Base-by-base conservation (phyloP, 2,113 vertebrate genomes). In the Heterotis niloticus region DNA sequence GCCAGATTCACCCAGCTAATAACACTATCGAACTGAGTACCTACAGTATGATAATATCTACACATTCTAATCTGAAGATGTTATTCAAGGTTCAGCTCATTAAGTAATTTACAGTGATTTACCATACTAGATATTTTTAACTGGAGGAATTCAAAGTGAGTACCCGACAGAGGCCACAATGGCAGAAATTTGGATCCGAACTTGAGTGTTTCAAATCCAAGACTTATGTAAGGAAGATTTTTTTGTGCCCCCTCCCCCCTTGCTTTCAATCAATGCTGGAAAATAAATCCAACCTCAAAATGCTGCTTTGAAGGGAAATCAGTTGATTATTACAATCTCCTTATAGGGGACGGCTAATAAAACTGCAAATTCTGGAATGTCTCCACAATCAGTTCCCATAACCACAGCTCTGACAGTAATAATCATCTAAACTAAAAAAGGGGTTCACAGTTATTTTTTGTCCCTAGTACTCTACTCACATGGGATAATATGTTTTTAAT, bases 401-500 rank as follows among this genome's bases (percentile, higher is more conserved):
- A 56, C 70, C 78, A 80, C 34, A 68, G 72, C 52, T 24, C 77
- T 80, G 73, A 75, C 73, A 76, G 72, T 80, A 76, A 80, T 76
- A 75, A 59, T 80, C 52, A 80, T 62, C 68, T 75, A 80, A 80
- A 60, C 64, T 24, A 67, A 80, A 62, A 69, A 18, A 28, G 54
- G 44, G 51, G 57, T 44, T 76, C 29, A 13, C 26, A 75, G 69
- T 69, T 62, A 76, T 18, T 76, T 67, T 51, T 56, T 57, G 51
- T 17, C 26, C 57, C 73, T 29, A 76, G 66, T 68, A 69, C 74
- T 79, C 52, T 67, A 76, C 57, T 75, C 73, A 70, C 65, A 76
- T 76, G 73, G 54, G 34, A 56, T 28, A 68, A 80, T 76, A 29
- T 80, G 79, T 66, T 76, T 80, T 59, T 80, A 68, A 80, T 80